Conservation (phyloP, 2,797 vertebrate genomes). For the Onychomys arenicola region DNA sequence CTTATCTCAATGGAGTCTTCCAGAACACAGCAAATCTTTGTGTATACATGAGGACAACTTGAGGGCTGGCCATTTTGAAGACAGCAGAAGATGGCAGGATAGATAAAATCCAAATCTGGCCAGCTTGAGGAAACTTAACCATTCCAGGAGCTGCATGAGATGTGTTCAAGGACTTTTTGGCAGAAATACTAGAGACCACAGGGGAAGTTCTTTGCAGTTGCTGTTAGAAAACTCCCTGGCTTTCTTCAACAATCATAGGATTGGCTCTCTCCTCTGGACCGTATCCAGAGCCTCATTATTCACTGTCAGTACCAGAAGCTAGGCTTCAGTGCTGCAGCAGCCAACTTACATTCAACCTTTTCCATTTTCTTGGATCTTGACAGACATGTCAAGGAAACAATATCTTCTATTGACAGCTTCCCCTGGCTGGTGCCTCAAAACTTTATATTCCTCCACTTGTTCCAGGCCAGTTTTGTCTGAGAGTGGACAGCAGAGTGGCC, state of each 20-base stretch:
- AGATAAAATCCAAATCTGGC: background rate
- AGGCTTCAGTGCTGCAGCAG: slow-evolving; percentile 17
- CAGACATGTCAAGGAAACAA: slow-evolving; percentile 59
- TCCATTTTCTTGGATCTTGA: slow-evolving; percentile 35
- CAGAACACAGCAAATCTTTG: background rate
- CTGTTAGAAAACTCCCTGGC: background rate
- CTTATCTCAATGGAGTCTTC: background rate
- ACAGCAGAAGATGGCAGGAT: background rate
- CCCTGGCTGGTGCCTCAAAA: background rate
- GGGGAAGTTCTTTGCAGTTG: background rate
- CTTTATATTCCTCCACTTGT: background rate
- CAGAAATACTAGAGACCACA: background rate
- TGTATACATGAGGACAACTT: background rate
- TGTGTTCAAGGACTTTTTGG: background rate
- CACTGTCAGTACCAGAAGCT: background rate
- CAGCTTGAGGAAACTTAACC: background rate
- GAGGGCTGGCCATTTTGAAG: background rate
- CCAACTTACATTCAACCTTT: slow-evolving; percentile 32
- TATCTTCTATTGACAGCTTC: slow-evolving; percentile 22
- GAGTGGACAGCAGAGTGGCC: background rate
- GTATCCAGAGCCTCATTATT: background rate
- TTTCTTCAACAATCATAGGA: background rate
- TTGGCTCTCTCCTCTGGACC: background rate
- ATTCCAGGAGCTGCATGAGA: background rate
- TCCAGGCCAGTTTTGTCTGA: accelerated